phyloP scores from a whole-genome alignment of 2,113 vertebrate genomes.

The Forbesichthys agassizii region DNA sequence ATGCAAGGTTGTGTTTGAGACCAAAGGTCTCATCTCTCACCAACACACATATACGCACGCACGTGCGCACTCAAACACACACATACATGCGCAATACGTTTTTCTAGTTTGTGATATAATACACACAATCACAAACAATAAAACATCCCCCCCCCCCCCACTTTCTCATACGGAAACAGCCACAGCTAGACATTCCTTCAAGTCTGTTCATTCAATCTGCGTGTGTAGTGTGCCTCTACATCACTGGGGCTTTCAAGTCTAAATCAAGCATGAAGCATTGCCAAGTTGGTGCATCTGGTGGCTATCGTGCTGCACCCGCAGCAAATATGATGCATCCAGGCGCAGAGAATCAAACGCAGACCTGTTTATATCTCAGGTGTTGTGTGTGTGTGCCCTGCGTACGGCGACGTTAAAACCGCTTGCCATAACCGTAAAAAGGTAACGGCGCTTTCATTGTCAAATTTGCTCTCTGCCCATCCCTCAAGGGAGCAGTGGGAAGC shows the following conservation, averaged over 20 bases:
- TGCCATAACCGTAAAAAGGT: too few relatives aligned
- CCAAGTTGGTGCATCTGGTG: constrained; percentile 58
- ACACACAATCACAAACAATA: constrained; percentile 1
- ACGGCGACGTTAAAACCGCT: not conserved
- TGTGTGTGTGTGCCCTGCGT: not conserved
- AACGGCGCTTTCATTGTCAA: too few relatives aligned
- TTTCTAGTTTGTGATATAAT: not conserved
- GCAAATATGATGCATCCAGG: constrained; percentile 41
- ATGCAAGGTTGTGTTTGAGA: constrained; percentile 49
- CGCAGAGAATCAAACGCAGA: constrained; percentile 41
- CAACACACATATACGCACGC: constrained; percentile 4
- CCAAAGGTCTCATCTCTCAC: constrained; percentile 56
- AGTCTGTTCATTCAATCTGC: not conserved
- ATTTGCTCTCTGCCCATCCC: too few relatives aligned
- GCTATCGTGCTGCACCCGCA: constrained; percentile 45
- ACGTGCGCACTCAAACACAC: constrained; percentile 4
- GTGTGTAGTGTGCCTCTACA: constrained; percentile 14
- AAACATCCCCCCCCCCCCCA: too few relatives aligned
- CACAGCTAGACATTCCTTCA: not conserved
- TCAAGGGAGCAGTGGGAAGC: too few relatives aligned
- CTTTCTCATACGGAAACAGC: not conserved
- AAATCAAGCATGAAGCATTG: constrained; percentile 60
- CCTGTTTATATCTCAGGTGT: not conserved
- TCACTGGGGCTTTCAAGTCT: constrained; percentile 38
- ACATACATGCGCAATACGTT: constrained; percentile 10